phyloP scores from a whole-genome alignment of 2,888 invertebrate genomes.

The Lepidocyrtoides sp. region DNA sequence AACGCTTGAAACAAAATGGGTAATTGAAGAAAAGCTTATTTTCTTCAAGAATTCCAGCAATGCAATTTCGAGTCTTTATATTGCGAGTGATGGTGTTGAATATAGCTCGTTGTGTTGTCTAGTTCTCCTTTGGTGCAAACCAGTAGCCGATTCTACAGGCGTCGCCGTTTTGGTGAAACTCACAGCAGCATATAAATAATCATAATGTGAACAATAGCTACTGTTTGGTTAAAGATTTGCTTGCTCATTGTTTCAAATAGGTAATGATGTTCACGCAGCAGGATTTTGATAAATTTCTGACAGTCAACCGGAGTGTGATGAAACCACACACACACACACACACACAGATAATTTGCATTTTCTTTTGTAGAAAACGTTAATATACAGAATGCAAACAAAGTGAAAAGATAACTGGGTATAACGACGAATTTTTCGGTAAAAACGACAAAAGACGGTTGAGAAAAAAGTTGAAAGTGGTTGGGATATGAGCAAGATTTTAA shows the following conservation, averaged over 20 bases:
- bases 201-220: conserved; percentile 59
- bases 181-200: conserved; percentile 40
- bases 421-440: neutral
- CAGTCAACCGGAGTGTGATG: conserved; percentile 16
- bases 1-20: too few relatives aligned
- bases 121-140: conserved; percentile 36
- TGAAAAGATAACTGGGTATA: neutral
- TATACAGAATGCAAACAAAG: too few relatives aligned
- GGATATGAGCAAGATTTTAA: too few relatives aligned
- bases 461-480: too few relatives aligned
- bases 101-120: conserved; percentile 18
- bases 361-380: neutral
- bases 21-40: conserved; percentile 68
- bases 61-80: conserved; percentile 12
- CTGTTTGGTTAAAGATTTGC: conserved; percentile 65
- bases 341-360: too few relatives aligned
- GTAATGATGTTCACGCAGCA: conserved; percentile 64
- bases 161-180: conserved; percentile 41
- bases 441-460: neutral
- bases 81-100: conserved; percentile 45
- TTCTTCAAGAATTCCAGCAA: conserved; percentile 72
- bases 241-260: conserved; percentile 68
- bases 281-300: conserved; percentile 57
- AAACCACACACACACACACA: conserved; percentile 40
- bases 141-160: conserved; percentile 40